Percentiles rank a stretch among this genome's conserved stretches.
These are phyloP conservation scores for Matsumyia berberina DNA, from an alignment of 2,888 invertebrate genomes.

Conservation along the genomic window DNA sequence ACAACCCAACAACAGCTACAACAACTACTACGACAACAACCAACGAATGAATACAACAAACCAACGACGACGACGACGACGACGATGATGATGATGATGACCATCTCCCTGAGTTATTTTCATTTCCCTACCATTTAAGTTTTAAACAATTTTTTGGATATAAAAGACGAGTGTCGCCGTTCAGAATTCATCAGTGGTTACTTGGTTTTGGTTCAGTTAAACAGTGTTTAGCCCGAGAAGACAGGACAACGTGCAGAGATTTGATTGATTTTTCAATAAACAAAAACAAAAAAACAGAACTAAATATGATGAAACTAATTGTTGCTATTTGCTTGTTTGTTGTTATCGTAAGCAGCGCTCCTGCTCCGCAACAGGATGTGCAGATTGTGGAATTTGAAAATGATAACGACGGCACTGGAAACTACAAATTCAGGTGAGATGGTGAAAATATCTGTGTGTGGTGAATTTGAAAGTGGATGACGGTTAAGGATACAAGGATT, in stretches of 20 bases:
- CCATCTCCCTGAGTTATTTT: conserved; percentile 76
- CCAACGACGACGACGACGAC: conserved; percentile 21
- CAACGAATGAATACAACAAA: conserved; percentile 20
- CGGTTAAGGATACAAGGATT: not conserved
- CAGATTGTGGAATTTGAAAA: conserved; percentile 77
- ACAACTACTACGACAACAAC: conserved; percentile 5
- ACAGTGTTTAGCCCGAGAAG: conserved; percentile 20
- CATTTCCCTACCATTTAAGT: conserved; percentile 76
- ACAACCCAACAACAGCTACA: conserved; percentile 1
- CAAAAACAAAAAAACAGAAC: conserved; percentile 32
- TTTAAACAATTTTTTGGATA: conserved; percentile 77
- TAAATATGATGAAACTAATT: conserved; percentile 77
- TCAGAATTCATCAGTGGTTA: conserved; percentile 78
- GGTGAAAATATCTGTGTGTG: not conserved
- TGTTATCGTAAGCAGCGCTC: conserved; percentile 76
- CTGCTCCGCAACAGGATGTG: conserved; percentile 77
- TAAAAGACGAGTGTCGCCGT: conserved; percentile 79
- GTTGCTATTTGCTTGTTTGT: conserved; percentile 77
- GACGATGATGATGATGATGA: conserved; percentile 69
- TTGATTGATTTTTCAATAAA: conserved; percentile 8
- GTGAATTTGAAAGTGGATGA: not conserved
- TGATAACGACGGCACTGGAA: conserved; percentile 79
- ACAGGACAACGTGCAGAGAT: not conserved
- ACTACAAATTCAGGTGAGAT: conserved; percentile 79
- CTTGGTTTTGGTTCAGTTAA: conserved; percentile 72